phyloP scores from a whole-genome alignment of 1,140 invertebrate species.

The Meloidogyne chitwoodi region DNA sequence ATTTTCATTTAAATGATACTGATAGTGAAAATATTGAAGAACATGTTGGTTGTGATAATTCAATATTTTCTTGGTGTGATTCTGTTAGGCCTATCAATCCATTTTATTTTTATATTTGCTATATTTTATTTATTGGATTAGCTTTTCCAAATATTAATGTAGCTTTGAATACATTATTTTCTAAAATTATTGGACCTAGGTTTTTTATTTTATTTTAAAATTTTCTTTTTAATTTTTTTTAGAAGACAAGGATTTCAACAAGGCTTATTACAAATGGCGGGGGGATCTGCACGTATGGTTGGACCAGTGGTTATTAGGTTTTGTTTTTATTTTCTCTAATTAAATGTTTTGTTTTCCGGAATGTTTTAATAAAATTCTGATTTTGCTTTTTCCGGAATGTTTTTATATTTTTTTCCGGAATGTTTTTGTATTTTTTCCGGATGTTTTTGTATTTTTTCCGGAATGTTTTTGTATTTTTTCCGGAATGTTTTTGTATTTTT shows the following conservation, averaged over 20 bases:
- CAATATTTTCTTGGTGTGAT: conserved; percentile 25
- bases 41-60: conserved; percentile 27
- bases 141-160: conserved; percentile 42
- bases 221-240: too few relatives aligned
- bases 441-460: too few relatives aligned
- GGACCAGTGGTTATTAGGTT: conserved; percentile 41
- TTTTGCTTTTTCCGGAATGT: not conserved
- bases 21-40: not conserved
- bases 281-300: conserved; percentile 35
- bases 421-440: too few relatives aligned
- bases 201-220: too few relatives aligned
- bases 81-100: conserved; percentile 9
- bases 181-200: conserved; percentile 47
- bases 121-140: conserved; percentile 34
- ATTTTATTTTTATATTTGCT: conserved; percentile 27
- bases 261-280: conserved; percentile 41
- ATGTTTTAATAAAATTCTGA: not conserved
- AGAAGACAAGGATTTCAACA: conserved; percentile 40
- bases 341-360: not conserved
- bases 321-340: too few relatives aligned
- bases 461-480: too few relatives aligned
- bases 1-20: not conserved
- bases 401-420: not conserved
- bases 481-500: too few relatives aligned
- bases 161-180: conserved; percentile 43